Conservation (phyloP, 2,113 vertebrate genomes). For the Prunella himalayana region DNA sequence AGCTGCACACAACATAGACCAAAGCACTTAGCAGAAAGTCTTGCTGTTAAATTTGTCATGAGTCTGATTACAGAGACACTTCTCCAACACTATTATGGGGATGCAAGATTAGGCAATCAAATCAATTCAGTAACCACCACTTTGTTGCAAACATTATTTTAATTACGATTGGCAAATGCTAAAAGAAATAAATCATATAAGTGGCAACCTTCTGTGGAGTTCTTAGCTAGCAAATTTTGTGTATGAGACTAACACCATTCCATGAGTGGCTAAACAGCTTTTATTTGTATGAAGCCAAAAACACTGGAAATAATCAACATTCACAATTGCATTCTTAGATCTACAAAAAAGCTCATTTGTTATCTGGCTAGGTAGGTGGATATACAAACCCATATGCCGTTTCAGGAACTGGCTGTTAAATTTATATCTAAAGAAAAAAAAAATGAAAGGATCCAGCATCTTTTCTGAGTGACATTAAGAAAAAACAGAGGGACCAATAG, state of each 20-base stretch:
- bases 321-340: not conserved
- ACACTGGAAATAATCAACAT: not conserved
- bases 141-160: not conserved
- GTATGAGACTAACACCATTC: rapidly evolving
- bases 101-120: not conserved
- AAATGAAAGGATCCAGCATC: not conserved
- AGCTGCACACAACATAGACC: not conserved
- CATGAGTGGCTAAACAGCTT: not conserved
- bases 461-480: not conserved
- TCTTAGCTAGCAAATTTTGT: not conserved
- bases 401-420: not conserved
- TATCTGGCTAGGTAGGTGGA: not conserved
- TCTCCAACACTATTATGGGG: not conserved
- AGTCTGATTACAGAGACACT: not conserved
- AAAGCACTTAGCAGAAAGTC: not conserved
- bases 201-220: not conserved
- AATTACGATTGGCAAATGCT: not conserved
- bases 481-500: not conserved
- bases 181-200: not conserved
- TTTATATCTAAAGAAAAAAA: not conserved
- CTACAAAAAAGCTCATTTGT: not conserved
- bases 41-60: not conserved
- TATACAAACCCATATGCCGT: rapidly evolving
- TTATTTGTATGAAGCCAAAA: not conserved
- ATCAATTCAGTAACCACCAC: not conserved